Conservation (phyloP, 1,140 invertebrate genomes). For the Lysiphlebus fabarum region DNA sequence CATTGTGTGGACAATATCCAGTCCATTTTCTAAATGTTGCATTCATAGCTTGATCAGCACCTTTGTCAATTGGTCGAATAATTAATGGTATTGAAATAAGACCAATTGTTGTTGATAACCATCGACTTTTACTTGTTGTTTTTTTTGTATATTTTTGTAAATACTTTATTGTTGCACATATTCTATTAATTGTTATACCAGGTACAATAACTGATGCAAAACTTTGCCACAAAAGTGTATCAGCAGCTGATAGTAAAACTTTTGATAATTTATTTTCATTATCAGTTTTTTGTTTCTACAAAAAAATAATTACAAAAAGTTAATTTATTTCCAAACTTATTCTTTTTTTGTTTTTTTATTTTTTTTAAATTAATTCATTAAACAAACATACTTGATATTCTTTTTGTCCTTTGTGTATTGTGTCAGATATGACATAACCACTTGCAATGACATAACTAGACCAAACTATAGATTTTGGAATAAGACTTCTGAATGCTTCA, state of each 20-base stretch:
- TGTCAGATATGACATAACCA: slow-evolving; percentile 85
- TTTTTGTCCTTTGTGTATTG: slow-evolving; percentile 73
- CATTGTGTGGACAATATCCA: slow-evolving; percentile 41
- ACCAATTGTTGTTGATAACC: slow-evolving; percentile 75
- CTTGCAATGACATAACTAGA: slow-evolving; percentile 78
- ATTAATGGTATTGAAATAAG: slow-evolving; percentile 87
- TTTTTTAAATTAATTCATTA: neutral
- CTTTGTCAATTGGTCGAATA: slow-evolving; percentile 83
- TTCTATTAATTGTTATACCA: slow-evolving; percentile 87
- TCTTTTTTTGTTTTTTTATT: neutral
- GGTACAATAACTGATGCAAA: slow-evolving; percentile 90
- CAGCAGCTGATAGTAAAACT: slow-evolving; percentile 65
- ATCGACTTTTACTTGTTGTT: slow-evolving; percentile 58
- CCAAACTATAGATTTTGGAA: slow-evolving; percentile 71
- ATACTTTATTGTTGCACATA: slow-evolving; percentile 65
- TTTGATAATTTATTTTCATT: slow-evolving; percentile 42
- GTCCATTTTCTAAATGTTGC: slow-evolving; percentile 58
- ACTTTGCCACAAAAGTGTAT: slow-evolving; percentile 90
- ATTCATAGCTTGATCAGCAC: slow-evolving; percentile 80
- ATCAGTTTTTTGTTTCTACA: slow-evolving; percentile 30
- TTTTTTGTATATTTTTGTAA: slow-evolving; percentile 53
- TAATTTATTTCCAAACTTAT: slow-evolving; percentile 1
- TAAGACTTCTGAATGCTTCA: slow-evolving; percentile 81
- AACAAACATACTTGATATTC: slow-evolving; percentile 60
- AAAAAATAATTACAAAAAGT: slow-evolving; percentile 17